phyloP scores from a whole-genome alignment of 2,888 invertebrate species.

The Drosophila kanekoi region DNA sequence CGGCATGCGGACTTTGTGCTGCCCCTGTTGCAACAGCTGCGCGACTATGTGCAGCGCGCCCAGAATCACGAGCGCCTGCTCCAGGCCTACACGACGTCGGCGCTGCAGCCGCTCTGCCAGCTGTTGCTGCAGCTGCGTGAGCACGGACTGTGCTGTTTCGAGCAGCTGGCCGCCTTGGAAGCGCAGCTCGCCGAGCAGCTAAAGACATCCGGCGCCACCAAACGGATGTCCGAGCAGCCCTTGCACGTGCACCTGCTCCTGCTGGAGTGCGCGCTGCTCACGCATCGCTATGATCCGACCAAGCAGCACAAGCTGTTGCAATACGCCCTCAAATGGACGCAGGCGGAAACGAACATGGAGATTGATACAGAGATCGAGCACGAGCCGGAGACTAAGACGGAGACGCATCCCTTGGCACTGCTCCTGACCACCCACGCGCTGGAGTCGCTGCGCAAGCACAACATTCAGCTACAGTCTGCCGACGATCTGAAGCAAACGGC shows the following conservation, averaged over 20 bases:
- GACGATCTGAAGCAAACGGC: constrained; percentile 17
- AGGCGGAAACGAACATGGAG: too few species aligned
- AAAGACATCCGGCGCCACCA: rapidly evolving
- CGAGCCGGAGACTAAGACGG: background rate
- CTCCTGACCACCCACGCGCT: constrained; percentile 64
- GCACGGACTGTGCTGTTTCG: constrained; percentile 66
- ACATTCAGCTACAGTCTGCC: constrained; percentile 64
- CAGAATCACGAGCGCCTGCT: constrained; percentile 54
- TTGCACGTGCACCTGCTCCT: constrained; percentile 68
- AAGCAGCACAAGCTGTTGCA: constrained; percentile 37
- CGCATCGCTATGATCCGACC: constrained; percentile 51
- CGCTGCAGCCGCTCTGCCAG: constrained; percentile 67
- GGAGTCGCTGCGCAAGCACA: constrained; percentile 79
- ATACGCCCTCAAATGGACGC: constrained; percentile 17
- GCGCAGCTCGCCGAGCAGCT: constrained; percentile 45
- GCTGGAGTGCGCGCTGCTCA: constrained; percentile 74
- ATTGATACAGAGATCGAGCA: too few species aligned
- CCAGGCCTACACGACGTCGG: constrained; percentile 46
- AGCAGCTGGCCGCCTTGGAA: constrained; percentile 78
- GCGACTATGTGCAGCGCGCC: constrained; percentile 69
- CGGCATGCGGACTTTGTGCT: constrained; percentile 70
- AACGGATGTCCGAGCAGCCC: constrained; percentile 49
- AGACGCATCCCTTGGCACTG: constrained; percentile 31
- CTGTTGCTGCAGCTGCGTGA: constrained; percentile 64
- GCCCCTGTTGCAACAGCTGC: constrained; percentile 59